phyloP scores from a whole-genome alignment of 2,797 vertebrate genomes.

The Anas acuta region DNA sequence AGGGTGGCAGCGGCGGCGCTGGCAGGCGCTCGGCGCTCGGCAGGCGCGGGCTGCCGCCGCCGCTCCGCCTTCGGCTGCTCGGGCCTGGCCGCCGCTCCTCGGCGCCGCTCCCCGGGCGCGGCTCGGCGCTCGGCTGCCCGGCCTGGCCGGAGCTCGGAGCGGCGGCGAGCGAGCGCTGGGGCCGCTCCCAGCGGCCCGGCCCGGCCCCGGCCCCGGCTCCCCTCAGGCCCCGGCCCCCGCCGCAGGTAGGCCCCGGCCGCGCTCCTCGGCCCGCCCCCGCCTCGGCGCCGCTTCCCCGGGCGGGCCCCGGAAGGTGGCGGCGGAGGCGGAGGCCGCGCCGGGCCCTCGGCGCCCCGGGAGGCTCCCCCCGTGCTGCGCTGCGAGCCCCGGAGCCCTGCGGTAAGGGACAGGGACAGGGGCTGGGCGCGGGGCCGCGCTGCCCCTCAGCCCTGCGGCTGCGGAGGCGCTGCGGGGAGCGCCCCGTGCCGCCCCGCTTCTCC shows the following conservation, averaged over 20 bases:
- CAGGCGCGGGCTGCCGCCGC: not conserved
- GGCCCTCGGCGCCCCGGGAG: too few species aligned
- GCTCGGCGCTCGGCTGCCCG: not conserved
- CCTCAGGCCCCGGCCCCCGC: not conserved
- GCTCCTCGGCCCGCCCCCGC: not conserved
- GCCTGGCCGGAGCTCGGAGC: not conserved
- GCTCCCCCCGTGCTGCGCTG: too few species aligned
- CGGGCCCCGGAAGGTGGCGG: not conserved
- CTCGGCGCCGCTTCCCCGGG: not conserved
- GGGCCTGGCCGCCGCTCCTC: not conserved
- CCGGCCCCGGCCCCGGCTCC: not conserved
- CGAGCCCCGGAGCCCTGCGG: too few species aligned
- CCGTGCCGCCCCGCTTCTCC: not conserved
- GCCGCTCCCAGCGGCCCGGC: not conserved
- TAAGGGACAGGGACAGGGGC: too few species aligned
- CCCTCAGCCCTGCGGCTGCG: fast-evolving
- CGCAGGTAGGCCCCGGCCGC: not conserved
- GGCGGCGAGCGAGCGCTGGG: not conserved
- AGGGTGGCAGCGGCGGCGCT: too few species aligned
- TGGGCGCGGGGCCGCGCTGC: too few species aligned
- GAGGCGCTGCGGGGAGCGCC: not conserved
- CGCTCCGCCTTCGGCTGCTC: not conserved
- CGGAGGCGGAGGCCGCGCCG: not conserved
- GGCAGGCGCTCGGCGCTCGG: not conserved
- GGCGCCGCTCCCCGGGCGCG: not conserved